Base-by-base conservation (phyloP, 2,888 invertebrate species). In the Ypsolopha sequella region DNA sequence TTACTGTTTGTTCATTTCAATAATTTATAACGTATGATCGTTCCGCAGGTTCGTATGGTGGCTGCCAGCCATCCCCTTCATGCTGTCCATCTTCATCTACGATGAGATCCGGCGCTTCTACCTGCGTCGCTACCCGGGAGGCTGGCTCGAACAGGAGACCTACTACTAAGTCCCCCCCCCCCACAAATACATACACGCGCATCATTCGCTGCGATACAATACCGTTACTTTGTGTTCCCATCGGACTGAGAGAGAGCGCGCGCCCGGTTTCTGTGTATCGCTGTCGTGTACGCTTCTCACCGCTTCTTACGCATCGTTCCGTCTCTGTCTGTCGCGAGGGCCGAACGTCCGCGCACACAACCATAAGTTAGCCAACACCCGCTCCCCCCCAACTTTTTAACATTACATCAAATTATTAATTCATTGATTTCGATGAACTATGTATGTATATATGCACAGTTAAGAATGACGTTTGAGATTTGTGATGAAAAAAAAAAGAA, bases 131-230 rank as follows among this genome's bases (percentile, higher is more conserved):
- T 95, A 96, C 88, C 98, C 98, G 61, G 98, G 98, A 75, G 98
- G 98, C 76, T 99, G 97, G 97, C 92, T 99, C 78, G 98, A 99
- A 89, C 94, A 95, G 88, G 98, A 99, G 91, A 99, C 98, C 84
- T 99, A 98, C 90, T 98, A 98, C 90, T 96, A 95, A 90, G 76
- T 68, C 55, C 33, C 38, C 1, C 38, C 39, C 14, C 14, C 45
- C n/a, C 24, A 24, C 9, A 9, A 33, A 39, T n/a, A 9, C 9
- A 9, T n/a, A 39, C 39, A 39, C 39, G 11, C 39, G 10, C 9
- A 39, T 39, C 9, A n/a, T 39, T n/a, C 39, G 7, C 33, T 24
- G 33, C 39, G 39, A 48, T 48, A 39, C 48, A 13, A 39, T 14
- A 48, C 48, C 48, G 39, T 63, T 36, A 13, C 6, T 39, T 44